These are phyloP conservation scores for Trematocara caparti DNA, from an alignment of 2,797 vertebrate species.

Conservation along the genomic window DNA sequence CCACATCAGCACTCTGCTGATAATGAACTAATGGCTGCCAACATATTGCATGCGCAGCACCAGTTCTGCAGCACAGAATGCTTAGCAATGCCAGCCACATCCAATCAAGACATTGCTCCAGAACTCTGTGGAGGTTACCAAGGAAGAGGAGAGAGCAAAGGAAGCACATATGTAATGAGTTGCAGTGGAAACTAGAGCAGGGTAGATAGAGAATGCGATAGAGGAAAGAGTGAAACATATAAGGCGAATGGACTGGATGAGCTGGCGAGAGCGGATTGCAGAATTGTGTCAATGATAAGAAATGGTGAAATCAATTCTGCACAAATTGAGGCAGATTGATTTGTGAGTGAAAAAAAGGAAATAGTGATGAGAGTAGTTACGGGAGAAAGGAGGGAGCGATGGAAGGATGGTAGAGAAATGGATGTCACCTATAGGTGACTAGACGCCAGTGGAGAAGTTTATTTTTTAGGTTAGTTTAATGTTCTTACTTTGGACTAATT, in stretches of 20 bases:
- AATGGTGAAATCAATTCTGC: slow-evolving; percentile 67
- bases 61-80: slow-evolving; percentile 42
- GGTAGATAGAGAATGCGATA: slow-evolving; percentile 23
- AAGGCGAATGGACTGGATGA: slow-evolving; percentile 22
- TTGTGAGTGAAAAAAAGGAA: slow-evolving; percentile 61
- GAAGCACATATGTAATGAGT: slow-evolving; percentile 45
- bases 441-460: background rate
- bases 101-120: slow-evolving; percentile 63
- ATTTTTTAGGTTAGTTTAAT: background rate
- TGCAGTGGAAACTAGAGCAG: slow-evolving; percentile 15
- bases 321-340: slow-evolving; percentile 73
- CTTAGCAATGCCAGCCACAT: slow-evolving; percentile 56
- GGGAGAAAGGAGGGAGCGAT: background rate
- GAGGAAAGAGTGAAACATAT: slow-evolving; percentile 4
- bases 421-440: slow-evolving; percentile 11
- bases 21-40: slow-evolving; percentile 19
- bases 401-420: slow-evolving; percentile 5
- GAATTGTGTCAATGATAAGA: slow-evolving; percentile 57
- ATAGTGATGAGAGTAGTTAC: slow-evolving; percentile 16
- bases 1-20: background rate
- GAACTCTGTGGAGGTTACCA: slow-evolving; percentile 43
- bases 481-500: background rate
- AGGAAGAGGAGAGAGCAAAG: slow-evolving; percentile 19
- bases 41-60: slow-evolving; percentile 23
- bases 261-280: slow-evolving; percentile 19